These are phyloP conservation scores for Epinephelus malabaricus DNA, from an alignment of 2,797 vertebrate genomes.

Conservation along the genomic window DNA sequence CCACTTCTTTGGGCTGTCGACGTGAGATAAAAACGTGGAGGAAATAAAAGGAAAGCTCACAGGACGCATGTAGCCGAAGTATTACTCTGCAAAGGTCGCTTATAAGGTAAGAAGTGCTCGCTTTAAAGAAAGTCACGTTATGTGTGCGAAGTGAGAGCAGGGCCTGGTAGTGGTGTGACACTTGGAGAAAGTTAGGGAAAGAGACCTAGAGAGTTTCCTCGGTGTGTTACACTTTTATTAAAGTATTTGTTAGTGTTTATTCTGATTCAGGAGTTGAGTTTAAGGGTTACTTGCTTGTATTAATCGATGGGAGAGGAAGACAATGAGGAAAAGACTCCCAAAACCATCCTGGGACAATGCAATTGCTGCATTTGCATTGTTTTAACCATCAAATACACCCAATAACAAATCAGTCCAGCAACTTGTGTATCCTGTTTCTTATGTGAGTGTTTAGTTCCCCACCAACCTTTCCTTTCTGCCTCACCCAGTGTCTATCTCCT, in stretches of 20 bases:
- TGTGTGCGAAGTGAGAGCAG: conserved; percentile 42
- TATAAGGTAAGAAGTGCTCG: conserved; percentile 78
- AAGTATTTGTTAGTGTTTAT: background rate
- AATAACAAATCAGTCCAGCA: background rate
- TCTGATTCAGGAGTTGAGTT: background rate
- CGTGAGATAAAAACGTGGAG: conserved; percentile 47
- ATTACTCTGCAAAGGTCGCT: conserved; percentile 67
- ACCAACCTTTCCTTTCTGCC: conserved; percentile 23
- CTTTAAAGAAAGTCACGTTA: conserved; percentile 40
- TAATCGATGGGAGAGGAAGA: background rate
- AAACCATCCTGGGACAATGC: conserved; percentile 1
- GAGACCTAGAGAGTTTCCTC: conserved; percentile 18
- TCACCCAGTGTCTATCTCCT: conserved; percentile 46
- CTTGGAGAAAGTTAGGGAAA: conserved; percentile 60
- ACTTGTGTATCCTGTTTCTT: background rate
- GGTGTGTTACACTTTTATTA: background rate
- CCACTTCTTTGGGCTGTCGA: conserved; percentile 53
- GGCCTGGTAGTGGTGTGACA: conserved; percentile 62
- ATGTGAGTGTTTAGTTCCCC: background rate
- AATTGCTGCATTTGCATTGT: background rate
- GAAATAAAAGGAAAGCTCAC: conserved; percentile 15
- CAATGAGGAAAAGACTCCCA: background rate
- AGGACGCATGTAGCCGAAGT: conserved; percentile 83
- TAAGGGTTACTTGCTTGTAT: background rate
- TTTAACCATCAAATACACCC: background rate